Percentiles rank a stretch among this genome's conserved stretches.
These are phyloP conservation scores for Caenorhabditis remanei DNA, from an alignment of 1,140 invertebrate genomes.

Conservation along the genomic window DNA sequence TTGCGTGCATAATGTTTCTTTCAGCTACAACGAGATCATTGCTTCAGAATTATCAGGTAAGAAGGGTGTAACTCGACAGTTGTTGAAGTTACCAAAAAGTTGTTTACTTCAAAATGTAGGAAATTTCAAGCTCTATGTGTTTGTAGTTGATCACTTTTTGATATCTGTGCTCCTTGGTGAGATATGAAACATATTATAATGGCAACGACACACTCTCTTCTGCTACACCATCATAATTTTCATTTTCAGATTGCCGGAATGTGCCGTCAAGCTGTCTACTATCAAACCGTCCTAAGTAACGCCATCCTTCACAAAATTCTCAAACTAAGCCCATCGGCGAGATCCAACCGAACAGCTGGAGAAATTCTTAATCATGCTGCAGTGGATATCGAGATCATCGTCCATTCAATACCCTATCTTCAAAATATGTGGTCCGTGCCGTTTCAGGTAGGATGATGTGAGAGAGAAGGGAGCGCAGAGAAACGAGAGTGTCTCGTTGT, in stretches of 20 bases:
- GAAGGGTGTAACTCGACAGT: neutral
- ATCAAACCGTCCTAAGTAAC: slow-evolving; percentile 30
- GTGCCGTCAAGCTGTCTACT: slow-evolving; percentile 33
- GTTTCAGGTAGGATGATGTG: slow-evolving; percentile 21
- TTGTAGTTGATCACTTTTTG: too few species aligned
- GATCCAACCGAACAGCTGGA: slow-evolving; percentile 39
- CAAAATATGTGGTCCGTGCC: slow-evolving; percentile 55
- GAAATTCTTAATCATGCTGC: slow-evolving; percentile 52
- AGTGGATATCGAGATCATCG: slow-evolving; percentile 41
- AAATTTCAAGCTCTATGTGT: neutral
- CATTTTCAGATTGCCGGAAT: slow-evolving; percentile 24
- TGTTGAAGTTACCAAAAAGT: neutral
- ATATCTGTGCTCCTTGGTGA: too few species aligned
- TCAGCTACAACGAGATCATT: slow-evolving; percentile 9
- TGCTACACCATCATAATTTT: neutral
- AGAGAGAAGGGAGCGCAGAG: neutral
- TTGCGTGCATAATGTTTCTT: slow-evolving; percentile 52
- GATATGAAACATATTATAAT: too few species aligned
- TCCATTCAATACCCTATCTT: slow-evolving; percentile 33
- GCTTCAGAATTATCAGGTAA: slow-evolving; percentile 50
- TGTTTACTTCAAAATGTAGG: neutral
- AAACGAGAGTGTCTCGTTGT: neutral
- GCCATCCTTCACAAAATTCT: slow-evolving; percentile 41
- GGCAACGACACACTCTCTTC: neutral
- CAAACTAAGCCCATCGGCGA: slow-evolving; percentile 4